These are phyloP conservation scores for Drosophila melanosoma DNA, from an alignment of 2,888 invertebrate genomes.

Conservation along the genomic window DNA sequence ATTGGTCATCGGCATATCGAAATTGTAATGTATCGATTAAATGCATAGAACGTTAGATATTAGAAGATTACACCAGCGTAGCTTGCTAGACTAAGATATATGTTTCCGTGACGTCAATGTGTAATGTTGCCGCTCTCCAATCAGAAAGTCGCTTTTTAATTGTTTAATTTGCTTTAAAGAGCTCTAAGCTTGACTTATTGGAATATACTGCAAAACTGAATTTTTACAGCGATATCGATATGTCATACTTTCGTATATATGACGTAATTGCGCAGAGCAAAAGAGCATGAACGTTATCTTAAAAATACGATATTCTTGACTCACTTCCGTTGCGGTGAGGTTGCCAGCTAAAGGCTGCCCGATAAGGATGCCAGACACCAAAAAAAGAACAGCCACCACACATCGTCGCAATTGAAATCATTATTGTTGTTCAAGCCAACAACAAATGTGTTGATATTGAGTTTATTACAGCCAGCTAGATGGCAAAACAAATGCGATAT, in stretches of 20 bases:
- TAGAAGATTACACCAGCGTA: slow-evolving; percentile 28
- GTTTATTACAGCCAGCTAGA: slow-evolving; percentile 27
- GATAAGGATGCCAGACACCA: slow-evolving; percentile 59
- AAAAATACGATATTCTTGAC: slow-evolving; percentile 41
- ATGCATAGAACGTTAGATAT: background rate
- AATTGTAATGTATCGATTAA: background rate
- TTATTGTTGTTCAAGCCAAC: slow-evolving; percentile 40
- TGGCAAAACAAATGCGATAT: slow-evolving; percentile 42
- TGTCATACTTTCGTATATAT: background rate
- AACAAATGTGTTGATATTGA: slow-evolving; percentile 44
- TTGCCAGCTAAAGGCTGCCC: slow-evolving; percentile 49
- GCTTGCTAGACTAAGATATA: slow-evolving; percentile 3
- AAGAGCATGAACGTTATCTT: slow-evolving; percentile 35
- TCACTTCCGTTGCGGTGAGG: slow-evolving; percentile 46
- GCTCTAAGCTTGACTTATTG: background rate
- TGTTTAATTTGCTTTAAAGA: background rate
- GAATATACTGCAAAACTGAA: background rate
- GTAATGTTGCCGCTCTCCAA: background rate
- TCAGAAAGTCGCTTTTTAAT: background rate
- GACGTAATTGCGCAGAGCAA: slow-evolving; percentile 49
- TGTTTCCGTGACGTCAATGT: slow-evolving; percentile 7
- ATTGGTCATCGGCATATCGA: slow-evolving; percentile 9
- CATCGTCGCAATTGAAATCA: slow-evolving; percentile 49
- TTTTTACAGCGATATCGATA: background rate
- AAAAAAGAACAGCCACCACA: slow-evolving; percentile 46